Evolutionary conservation across 2,113 vertebrate genomes (phyloP).

Genomic region (Tenebrosternarchus preto): DNA sequence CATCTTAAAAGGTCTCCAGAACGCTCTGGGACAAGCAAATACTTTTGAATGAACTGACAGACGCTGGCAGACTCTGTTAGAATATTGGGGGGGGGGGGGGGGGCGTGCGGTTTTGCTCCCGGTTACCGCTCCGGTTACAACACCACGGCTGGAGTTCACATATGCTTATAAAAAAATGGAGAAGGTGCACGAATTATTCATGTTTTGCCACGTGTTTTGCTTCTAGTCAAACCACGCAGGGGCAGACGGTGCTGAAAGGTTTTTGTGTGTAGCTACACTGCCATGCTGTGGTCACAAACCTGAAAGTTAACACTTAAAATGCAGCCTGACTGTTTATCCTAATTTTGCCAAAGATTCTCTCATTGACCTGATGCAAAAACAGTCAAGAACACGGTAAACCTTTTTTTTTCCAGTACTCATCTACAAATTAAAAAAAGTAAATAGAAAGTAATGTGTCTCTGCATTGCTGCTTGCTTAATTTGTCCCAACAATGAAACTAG

Average conservation of each 20-base stretch:
- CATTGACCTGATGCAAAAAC: not conserved
- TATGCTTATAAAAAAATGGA: not conserved
- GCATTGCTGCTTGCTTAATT: too few relatives aligned
- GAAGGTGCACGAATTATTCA: not conserved
- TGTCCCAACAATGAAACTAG: too few relatives aligned
- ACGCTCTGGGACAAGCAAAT: not conserved
- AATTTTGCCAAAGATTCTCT: not conserved
- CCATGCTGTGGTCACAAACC: not conserved
- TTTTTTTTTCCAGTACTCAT: too few relatives aligned
- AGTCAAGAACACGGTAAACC: too few relatives aligned
- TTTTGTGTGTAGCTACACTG: constrained; percentile 2
- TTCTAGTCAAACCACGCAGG: not conserved
- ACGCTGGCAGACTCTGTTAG: not conserved
- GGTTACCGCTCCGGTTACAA: not conserved
- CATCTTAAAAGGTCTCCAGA: too few relatives aligned
- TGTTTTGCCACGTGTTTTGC: not conserved
- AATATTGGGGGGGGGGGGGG: too few relatives aligned
- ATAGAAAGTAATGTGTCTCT: too few relatives aligned
- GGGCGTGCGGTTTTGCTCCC: not conserved
- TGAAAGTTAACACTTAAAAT: not conserved
- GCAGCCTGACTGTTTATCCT: too few relatives aligned
- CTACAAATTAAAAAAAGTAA: too few relatives aligned
- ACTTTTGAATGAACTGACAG: not conserved
- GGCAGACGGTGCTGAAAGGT: not conserved
- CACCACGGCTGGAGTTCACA: not conserved